Percentiles rank a stretch among this genome's conserved stretches.
phyloP scores from a whole-genome alignment of 2,113 vertebrate genomes.

The Chaetura pelagica region DNA sequence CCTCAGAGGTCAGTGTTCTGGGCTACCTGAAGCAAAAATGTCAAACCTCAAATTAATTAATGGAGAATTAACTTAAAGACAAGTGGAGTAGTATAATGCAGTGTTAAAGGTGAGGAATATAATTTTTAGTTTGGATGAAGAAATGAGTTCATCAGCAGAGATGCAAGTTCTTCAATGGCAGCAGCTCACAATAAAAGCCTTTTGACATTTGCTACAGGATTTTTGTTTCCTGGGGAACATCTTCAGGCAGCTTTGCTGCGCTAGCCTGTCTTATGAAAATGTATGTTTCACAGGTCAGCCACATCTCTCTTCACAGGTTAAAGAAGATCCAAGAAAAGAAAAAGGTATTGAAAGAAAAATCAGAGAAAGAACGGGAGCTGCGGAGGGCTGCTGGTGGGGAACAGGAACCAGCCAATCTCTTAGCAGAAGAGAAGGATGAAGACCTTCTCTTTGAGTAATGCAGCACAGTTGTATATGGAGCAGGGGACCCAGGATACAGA shows the following conservation, averaged over 20 bases:
- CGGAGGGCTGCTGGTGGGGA: conserved; percentile 81
- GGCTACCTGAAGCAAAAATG: neutral
- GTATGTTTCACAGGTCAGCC: neutral
- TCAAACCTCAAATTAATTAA: neutral
- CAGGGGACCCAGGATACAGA: neutral
- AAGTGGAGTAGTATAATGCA: neutral
- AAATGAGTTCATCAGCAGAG: neutral
- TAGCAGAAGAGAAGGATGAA: conserved; percentile 92
- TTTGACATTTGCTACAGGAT: neutral
- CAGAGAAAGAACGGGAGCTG: conserved; percentile 84
- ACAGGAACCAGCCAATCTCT: conserved; percentile 88
- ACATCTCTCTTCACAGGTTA: conserved; percentile 77
- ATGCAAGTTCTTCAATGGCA: neutral
- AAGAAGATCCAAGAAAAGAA: conserved; percentile 99
- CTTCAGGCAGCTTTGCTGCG: neutral
- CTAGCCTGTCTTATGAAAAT: neutral
- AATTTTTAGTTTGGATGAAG: neutral
- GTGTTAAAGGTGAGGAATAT: neutral
- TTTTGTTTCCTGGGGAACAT: neutral
- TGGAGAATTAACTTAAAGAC: neutral
- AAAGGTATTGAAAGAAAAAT: conserved; percentile 91
- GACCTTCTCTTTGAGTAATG: conserved; percentile 94
- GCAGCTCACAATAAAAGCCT: neutral
- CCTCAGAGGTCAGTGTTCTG: neutral
- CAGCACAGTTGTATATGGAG: neutral